Percentiles rank a stretch among this genome's conserved stretches.
Evolutionary conservation across 1,140 invertebrate species (phyloP).

Genomic region (Heliconius hewitsoni): DNA sequence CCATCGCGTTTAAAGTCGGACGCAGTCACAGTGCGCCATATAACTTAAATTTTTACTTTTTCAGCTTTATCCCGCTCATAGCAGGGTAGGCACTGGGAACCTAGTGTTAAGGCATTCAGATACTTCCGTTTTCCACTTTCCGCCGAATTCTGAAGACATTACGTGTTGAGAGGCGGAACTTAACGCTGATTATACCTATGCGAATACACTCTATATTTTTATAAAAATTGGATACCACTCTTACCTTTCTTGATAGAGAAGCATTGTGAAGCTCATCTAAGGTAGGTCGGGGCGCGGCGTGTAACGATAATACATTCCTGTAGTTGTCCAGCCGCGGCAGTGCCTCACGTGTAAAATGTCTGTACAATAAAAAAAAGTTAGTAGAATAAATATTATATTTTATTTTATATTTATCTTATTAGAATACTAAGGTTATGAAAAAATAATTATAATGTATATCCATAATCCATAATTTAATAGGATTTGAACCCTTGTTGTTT

Average conservation of each 20-base stretch:
- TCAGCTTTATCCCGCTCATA: neutral
- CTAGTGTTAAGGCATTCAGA: neutral
- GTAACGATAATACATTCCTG: slow-evolving; percentile 95
- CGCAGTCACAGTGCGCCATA: too few relatives aligned
- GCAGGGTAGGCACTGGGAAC: neutral
- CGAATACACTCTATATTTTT: neutral
- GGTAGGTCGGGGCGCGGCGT: slow-evolving; percentile 93
- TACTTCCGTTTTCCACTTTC: too few relatives aligned
- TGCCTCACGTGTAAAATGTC: slow-evolving; percentile 95
- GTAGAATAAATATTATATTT: neutral
- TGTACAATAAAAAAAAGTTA: slow-evolving; percentile 63
- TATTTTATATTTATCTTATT: too few relatives aligned
- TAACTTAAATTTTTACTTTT: too few relatives aligned
- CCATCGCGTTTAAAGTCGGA: too few relatives aligned
- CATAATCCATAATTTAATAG: too few relatives aligned
- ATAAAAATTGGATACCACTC: neutral
- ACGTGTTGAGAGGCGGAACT: too few relatives aligned
- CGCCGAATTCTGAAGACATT: too few relatives aligned
- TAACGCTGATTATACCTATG: neutral
- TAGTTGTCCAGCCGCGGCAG: slow-evolving; percentile 94
- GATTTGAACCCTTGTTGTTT: too few relatives aligned
- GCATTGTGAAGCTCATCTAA: slow-evolving; percentile 96
- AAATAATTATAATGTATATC: too few relatives aligned
- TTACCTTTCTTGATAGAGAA: slow-evolving; percentile 81
- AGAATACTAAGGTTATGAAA: too few relatives aligned